Percentiles rank a stretch among this genome's conserved stretches.
These are phyloP conservation scores for Pristionchus entomophagus DNA, from an alignment of 2,888 invertebrate species.

Conservation along the genomic window DNA sequence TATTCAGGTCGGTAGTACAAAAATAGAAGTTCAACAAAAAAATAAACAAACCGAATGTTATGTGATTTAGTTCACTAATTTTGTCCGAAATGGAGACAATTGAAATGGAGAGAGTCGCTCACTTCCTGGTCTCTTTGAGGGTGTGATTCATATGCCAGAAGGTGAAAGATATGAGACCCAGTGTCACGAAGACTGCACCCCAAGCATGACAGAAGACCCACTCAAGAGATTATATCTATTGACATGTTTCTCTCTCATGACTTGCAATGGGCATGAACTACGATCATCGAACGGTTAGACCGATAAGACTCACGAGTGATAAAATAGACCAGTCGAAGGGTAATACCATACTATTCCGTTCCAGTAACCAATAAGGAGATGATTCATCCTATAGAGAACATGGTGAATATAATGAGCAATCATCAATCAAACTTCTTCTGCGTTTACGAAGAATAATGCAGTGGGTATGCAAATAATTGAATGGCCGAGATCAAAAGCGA, in stretches of 20 bases:
- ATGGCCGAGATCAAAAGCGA: constrained; percentile 17
- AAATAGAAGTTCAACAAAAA: too few relatives aligned
- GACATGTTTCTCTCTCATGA: too few relatives aligned
- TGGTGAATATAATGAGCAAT: background rate
- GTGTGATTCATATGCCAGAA: constrained; percentile 42
- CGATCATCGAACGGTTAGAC: background rate
- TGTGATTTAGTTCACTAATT: too few relatives aligned
- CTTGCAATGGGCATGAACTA: too few relatives aligned
- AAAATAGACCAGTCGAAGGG: background rate
- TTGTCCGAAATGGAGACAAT: background rate
- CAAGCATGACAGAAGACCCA: background rate
- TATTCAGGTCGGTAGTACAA: too few relatives aligned
- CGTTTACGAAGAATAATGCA: background rate
- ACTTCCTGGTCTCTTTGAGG: constrained; percentile 33
- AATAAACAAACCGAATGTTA: too few relatives aligned
- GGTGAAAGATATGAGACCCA: constrained; percentile 5
- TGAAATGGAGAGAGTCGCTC: background rate
- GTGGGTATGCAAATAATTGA: background rate
- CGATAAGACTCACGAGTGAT: background rate
- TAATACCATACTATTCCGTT: background rate
- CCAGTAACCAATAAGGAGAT: background rate
- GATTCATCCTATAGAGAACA: background rate
- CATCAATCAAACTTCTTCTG: background rate
- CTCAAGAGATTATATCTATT: background rate
- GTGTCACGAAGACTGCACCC: background rate